Base-by-base conservation (phyloP, 2,888 invertebrate species). In the Drosophila stalkeri region DNA sequence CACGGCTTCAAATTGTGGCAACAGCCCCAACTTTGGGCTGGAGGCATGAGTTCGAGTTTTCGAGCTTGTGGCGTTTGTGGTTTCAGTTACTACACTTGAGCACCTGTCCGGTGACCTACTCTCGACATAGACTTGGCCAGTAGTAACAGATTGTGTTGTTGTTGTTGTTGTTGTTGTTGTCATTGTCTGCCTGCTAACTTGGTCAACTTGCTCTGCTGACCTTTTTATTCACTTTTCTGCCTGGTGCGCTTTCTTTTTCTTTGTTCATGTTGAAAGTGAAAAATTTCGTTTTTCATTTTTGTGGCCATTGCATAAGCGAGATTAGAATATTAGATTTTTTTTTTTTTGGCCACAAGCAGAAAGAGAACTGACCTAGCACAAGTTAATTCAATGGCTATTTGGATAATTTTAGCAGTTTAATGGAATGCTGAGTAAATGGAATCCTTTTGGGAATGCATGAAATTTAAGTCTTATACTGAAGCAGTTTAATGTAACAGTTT, bases 1-100 rank as follows among this genome's bases (percentile, higher is more conserved):
- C 75, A 75, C 71, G 75, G 68, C 66, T 68, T 59, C 69, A 69
- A 72, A 80, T 72, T 67, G 80, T 56, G 87, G 77, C 79, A 83
- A 81, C 66, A 55, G 49, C 65, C 66, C 55, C 67, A 70, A 80
- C 77, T 80, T 65, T 71, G 55, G 37, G 46, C 20, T 31, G 44
- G 43, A 37, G 47, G 52, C 70, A 55, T 57, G 37, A 56, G 63
- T 70, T 70, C 33, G 55, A 62, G 70, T 49, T 69, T 67, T 59
- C 39, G 31, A 37, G 18, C 47, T 49, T 41, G 43, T 52, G 35
- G 12, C 18, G 35, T 11, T 47, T 43, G 60, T 56, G 62, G 64
- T 65, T 76, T 63, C 56, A 54, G 65, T 77, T 65, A 65, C 70
- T 61, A 63, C 57, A 66, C 31, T 39, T 11, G 61, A 52, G 62